Base-by-base conservation (phyloP, 2,888 invertebrate species). In the Linyphia triangularis region DNA sequence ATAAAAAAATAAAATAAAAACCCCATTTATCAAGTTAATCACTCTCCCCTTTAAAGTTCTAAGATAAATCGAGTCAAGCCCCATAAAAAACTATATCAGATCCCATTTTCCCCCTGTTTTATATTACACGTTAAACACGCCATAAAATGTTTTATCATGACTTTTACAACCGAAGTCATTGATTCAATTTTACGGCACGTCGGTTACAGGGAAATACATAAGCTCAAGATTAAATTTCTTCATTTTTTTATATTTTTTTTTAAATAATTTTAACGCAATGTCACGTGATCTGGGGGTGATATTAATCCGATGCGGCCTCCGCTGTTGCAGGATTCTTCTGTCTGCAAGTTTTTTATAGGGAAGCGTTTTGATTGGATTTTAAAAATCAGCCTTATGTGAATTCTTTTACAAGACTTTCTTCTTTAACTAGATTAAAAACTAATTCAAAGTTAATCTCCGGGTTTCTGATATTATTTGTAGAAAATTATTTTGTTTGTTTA, bases 361-460 rank as follows among this genome's bases (percentile, higher is more conserved):
- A 70, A 0, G n/a, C 26, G 13, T 69, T 70, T 70, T 43, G 16
- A 24, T 70, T 24, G 9, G 22, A 51, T 70, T 70, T 70, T 16
- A 22, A 43, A 70, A 19, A 70, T 24, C 37, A n/a, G n/a, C n/a
- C n/a, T n/a, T n/a, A n/a, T n/a, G n/a, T n/a, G n/a, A n/a, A n/a
- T 40, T 40, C 7, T 16, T 9, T 24, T 22, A 70, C 19, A 24
- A 43, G 24, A n/a, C 16, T 24, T 9, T 10, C 13, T 19, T 26
- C n/a, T 70, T 19, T 70, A 70, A 70, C 70, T 70, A 24, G 70
- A 70, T 70, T 43, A 70, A 70, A 43, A 43, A 24, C n/a, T 43
- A 7, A 24, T 37, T 13, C 7, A 28, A 63, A 26, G 63, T 26
- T 63, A 63, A 63, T 26, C 63, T 22, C 16, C 6, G n/a, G n/a